Percentiles rank a stretch among this genome's conserved stretches.
Evolutionary conservation across 1,140 invertebrate genomes (phyloP).

Genomic region (Drosophila fuyamai): DNA sequence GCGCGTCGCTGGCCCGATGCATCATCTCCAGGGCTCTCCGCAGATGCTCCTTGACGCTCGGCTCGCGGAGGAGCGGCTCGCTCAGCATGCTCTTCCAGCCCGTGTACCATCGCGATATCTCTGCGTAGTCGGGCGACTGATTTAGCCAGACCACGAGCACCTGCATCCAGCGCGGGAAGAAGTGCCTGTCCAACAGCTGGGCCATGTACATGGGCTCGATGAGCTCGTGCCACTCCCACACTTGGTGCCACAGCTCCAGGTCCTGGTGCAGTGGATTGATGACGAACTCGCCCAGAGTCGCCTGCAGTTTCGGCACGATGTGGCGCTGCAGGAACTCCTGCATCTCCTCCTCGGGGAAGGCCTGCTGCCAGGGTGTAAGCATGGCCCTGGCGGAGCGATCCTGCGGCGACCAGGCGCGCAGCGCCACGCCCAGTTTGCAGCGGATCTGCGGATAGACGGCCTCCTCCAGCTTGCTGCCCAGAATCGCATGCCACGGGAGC

Average conservation of each 20-base stretch:
- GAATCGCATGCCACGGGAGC: slow-evolving; percentile 92
- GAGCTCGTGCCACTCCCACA: slow-evolving; percentile 94
- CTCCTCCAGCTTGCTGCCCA: slow-evolving; percentile 88
- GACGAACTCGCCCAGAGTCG: slow-evolving; percentile 89
- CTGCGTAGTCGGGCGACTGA: slow-evolving; percentile 92
- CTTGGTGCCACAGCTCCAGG: slow-evolving; percentile 92
- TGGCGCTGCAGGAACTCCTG: slow-evolving; percentile 94
- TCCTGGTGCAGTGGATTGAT: slow-evolving; percentile 95
- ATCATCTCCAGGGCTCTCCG: slow-evolving; percentile 96
- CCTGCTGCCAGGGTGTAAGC: slow-evolving; percentile 95
- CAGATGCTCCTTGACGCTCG: slow-evolving; percentile 91
- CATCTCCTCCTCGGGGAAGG: slow-evolving; percentile 93
- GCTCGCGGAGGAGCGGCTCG: slow-evolving; percentile 88
- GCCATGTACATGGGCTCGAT: slow-evolving; percentile 90
- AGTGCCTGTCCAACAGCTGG: slow-evolving; percentile 91
- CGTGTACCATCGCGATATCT: slow-evolving; percentile 94
- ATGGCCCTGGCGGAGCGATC: slow-evolving; percentile 96
- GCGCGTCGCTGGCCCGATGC: slow-evolving; percentile 87
- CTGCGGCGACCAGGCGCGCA: slow-evolving; percentile 96
- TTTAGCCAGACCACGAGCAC: slow-evolving; percentile 91
- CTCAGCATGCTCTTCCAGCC: slow-evolving; percentile 94
- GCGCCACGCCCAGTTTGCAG: slow-evolving; percentile 94
- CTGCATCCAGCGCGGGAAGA: slow-evolving; percentile 95
- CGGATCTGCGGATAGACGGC: slow-evolving; percentile 96
- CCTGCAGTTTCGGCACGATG: slow-evolving; percentile 95